Evolutionary conservation across 2,888 invertebrate genomes (phyloP).

Genomic region (Sinotaia quadrata): DNA sequence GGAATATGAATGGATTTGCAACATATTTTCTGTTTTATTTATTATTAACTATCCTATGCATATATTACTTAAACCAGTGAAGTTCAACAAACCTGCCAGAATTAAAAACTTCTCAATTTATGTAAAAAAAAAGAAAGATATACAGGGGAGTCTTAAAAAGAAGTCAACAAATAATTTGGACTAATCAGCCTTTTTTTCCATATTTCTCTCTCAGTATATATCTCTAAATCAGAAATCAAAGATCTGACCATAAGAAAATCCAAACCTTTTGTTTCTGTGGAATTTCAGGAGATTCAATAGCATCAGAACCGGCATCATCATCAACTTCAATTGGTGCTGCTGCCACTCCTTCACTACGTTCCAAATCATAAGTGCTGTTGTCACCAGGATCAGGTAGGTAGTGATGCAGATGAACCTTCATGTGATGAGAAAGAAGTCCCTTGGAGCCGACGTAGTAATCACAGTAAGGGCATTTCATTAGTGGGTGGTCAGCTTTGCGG

Average conservation of each 20-base stretch:
- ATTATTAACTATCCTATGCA: no score
- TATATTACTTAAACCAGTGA: no score
- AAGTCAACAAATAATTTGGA: no score
- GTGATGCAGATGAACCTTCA: conserved; percentile 78
- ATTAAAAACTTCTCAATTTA: no score
- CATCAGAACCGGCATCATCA: conserved; percentile 39
- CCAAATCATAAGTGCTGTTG: conserved; percentile 61
- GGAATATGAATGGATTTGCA: no score
- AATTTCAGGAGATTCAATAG: conserved; percentile 44
- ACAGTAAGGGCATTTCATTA: conserved; percentile 82
- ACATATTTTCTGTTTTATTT: no score
- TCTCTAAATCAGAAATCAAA: background rate
- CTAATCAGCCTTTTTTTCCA: no score
- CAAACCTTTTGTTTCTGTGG: conserved; percentile 62
- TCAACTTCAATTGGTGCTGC: conserved; percentile 7
- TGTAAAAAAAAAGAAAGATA: no score
- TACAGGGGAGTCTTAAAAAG: no score
- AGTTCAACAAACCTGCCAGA: no score
- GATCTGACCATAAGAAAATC: background rate
- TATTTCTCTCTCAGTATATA: no score
- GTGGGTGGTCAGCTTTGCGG: conserved; percentile 61
- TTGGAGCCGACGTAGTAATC: conserved; percentile 85
- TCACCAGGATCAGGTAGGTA: conserved; percentile 47
- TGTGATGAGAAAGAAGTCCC: conserved; percentile 77
- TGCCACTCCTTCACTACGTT: conserved; percentile 39